Evolutionary conservation across 2,888 invertebrate genomes (phyloP), one percentile per base, ranked within the genome.

Genomic region (Prosapia bicincta): DNA sequence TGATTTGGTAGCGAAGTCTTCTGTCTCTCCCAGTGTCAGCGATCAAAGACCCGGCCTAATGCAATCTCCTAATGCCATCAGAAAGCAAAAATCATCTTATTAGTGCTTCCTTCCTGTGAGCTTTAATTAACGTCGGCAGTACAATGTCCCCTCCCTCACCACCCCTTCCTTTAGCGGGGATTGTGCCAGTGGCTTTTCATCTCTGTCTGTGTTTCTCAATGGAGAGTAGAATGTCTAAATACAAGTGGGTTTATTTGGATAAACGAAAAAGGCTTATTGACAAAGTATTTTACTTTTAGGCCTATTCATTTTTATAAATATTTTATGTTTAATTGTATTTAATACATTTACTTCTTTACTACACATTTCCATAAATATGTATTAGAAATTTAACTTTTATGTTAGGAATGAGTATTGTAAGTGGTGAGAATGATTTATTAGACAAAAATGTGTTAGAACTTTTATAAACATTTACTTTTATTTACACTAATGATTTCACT

Each of bases 21-120:
- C 10, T 38, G 28, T 54, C 54, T 54, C 20, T 9, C 54, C 54
- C 54, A 54, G 54, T 54, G 20, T 20, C 54, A 54, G 54, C 54
- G 20, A 54, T 54, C 54, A 54, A 54, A 54, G 54, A n/a, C 7
- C 20, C 54, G 20, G 54, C 20, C 54, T 54, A 54, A 54, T 54
- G 54, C 54, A 54, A 54, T 54, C 54, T 54, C 54, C 54, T 54
- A 54, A 54, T 54, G 54, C 54, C 54, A 54, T 54, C 54, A 54
- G 54, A 54, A 54, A 54, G 54, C 54, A 54, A 54, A 54, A 54
- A 54, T 54, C 54, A 54, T 54, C 54, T 54, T 54, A 54, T 54
- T 54, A 54, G 54, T 54, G 54, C 54, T 54, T 54, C 54, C 54
- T 54, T 54, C 54, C 54, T 54, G 54, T 20, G 3, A 54, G 54